These are phyloP conservation scores for Dipodomys stephensi DNA, from an alignment of 2,113 vertebrate genomes.

Conservation along the genomic window DNA sequence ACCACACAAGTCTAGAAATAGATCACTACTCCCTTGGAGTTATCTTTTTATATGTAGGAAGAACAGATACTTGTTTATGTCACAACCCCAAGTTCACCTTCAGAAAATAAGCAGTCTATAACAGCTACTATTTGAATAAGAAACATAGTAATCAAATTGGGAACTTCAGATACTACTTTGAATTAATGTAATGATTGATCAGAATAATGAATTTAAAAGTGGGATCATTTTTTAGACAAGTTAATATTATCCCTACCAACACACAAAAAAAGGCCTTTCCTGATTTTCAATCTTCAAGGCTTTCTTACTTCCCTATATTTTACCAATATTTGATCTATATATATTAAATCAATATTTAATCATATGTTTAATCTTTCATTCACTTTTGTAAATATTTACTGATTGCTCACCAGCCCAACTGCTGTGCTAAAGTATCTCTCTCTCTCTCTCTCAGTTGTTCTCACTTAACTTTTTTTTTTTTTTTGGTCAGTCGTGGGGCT, in stretches of 20 bases:
- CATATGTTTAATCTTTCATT: neutral
- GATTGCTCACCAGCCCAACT: neutral
- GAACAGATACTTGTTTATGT: constrained; percentile 16
- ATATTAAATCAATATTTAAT: too few species aligned
- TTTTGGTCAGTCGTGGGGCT: too few species aligned
- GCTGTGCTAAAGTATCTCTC: neutral
- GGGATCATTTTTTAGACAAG: neutral
- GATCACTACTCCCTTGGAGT: neutral
- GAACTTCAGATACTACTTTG: constrained; percentile 9
- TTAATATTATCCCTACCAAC: neutral
- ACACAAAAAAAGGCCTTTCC: neutral
- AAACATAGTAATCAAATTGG: neutral
- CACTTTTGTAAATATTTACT: constrained; percentile 33
- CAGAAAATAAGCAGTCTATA: neutral
- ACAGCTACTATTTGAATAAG: neutral
- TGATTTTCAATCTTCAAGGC: neutral
- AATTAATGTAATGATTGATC: neutral
- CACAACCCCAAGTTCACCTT: neutral
- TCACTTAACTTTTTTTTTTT: neutral
- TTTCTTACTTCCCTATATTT: neutral
- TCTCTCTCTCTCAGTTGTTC: neutral
- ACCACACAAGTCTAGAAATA: constrained; percentile 14
- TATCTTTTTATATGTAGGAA: neutral
- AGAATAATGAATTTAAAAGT: constrained; percentile 25
- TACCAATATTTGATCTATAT: neutral